phyloP scores from a whole-genome alignment of 2,888 invertebrate species.

The Autographa pulchrina region DNA sequence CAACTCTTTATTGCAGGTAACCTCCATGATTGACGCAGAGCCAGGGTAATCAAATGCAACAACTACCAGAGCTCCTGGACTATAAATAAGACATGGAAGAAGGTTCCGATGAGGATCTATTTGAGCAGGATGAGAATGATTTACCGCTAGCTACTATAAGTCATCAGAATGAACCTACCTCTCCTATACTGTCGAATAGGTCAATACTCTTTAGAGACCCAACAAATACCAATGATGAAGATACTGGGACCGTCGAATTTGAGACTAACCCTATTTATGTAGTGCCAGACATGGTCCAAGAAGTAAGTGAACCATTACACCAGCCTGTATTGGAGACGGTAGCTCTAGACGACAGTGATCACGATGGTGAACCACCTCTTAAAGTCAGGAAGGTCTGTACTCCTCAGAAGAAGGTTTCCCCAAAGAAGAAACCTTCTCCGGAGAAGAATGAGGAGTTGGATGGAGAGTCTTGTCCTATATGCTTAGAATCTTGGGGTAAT shows the following conservation, averaged over 20 bases:
- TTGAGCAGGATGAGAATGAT: not conserved
- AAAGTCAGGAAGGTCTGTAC: not conserved
- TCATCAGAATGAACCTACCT: not conserved
- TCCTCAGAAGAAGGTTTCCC: slow-evolving; percentile 68
- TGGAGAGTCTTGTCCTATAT: slow-evolving; percentile 95
- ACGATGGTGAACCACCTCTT: not conserved
- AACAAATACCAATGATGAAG: not conserved
- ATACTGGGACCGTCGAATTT: not conserved
- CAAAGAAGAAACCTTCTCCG: slow-evolving; percentile 74
- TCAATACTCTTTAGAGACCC: not conserved
- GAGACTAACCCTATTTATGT: not conserved
- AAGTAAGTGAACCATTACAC: slow-evolving; percentile 36
- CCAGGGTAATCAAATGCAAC: slow-evolving; percentile 35
- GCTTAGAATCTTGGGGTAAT: slow-evolving; percentile 96
- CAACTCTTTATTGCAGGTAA: slow-evolving; percentile 29
- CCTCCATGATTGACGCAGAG: slow-evolving; percentile 45
- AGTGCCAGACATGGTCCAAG: slow-evolving; percentile 7
- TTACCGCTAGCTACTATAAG: not conserved
- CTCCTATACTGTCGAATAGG: not conserved
- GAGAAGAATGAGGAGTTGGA: slow-evolving; percentile 87
- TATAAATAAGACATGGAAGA: not conserved
- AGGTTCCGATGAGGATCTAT: not conserved
- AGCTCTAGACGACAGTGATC: slow-evolving; percentile 34
- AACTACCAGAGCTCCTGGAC: not conserved
- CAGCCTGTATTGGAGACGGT: slow-evolving; percentile 53